Evolutionary conservation across 2,113 vertebrate species (phyloP).

Genomic region (Struthidea cinerea): DNA sequence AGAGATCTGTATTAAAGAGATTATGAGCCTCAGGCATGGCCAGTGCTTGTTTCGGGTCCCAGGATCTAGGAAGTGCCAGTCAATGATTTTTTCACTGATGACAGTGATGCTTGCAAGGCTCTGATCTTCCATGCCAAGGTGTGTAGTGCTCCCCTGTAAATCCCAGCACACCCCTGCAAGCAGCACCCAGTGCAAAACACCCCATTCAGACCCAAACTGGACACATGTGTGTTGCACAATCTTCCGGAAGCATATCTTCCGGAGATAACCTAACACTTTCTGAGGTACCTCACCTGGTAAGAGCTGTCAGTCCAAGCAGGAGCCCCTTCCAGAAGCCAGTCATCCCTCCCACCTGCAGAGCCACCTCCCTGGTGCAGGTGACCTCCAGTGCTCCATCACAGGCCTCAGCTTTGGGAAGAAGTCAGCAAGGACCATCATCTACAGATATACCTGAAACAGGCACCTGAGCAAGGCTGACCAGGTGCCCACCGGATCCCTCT

Average conservation of each 20-base stretch:
- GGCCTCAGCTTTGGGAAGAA: constrained; percentile 1
- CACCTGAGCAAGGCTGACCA: neutral
- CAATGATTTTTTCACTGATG: neutral
- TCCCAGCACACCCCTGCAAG: neutral
- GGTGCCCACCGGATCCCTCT: neutral
- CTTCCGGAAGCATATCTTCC: neutral
- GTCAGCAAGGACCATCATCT: neutral
- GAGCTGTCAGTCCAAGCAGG: neutral
- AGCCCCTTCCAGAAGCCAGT: neutral
- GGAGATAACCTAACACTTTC: accelerated
- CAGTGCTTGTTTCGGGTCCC: neutral
- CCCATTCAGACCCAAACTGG: neutral
- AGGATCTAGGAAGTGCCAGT: neutral
- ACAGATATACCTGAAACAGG: neutral
- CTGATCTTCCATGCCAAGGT: neutral
- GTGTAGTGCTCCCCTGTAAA: neutral
- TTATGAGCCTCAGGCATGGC: neutral
- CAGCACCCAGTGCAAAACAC: neutral
- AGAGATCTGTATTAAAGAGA: neutral
- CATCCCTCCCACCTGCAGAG: neutral
- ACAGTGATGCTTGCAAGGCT: neutral
- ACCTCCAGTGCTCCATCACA: neutral
- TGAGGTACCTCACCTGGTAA: neutral
- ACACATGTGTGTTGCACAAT: neutral
- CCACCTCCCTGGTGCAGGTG: neutral